phyloP scores from a whole-genome alignment of 2,797 vertebrate genomes.

The Ctenochaetus hawaiiensis region DNA sequence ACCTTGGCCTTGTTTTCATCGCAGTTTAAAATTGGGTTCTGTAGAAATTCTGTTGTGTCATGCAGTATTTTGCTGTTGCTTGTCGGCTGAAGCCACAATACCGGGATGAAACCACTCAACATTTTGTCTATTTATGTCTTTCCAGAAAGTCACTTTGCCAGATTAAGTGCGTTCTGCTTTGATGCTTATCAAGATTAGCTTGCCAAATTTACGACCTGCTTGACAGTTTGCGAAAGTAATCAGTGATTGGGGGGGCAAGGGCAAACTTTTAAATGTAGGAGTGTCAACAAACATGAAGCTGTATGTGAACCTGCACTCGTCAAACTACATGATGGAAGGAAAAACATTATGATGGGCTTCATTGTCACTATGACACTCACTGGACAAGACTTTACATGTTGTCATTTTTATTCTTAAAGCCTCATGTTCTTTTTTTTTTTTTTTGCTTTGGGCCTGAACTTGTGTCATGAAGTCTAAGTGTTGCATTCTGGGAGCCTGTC shows the following conservation, averaged over 20 bases:
- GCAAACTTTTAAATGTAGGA: neutral
- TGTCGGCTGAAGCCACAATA: neutral
- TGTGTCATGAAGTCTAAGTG: too few relatives aligned
- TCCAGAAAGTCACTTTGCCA: neutral
- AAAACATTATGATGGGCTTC: neutral
- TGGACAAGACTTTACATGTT: neutral
- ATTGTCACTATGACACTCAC: neutral
- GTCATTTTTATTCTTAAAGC: neutral
- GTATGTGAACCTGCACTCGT: neutral
- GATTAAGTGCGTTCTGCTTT: neutral
- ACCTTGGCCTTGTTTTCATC: conserved; percentile 18
- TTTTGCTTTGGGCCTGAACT: too few relatives aligned
- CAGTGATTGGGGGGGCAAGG: neutral
- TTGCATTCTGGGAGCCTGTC: neutral
- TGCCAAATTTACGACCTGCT: neutral
- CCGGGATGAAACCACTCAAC: neutral
- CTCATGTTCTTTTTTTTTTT: too few relatives aligned
- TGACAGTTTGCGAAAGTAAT: neutral
- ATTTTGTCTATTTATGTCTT: neutral
- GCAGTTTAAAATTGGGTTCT: neutral
- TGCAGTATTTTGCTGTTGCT: neutral
- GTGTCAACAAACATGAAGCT: neutral
- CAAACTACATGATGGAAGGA: neutral
- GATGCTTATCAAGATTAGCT: neutral
- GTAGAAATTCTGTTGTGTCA: neutral